Evolutionary conservation across 2,797 vertebrate species (phyloP).

Genomic region (Gymnocypris eckloni): DNA sequence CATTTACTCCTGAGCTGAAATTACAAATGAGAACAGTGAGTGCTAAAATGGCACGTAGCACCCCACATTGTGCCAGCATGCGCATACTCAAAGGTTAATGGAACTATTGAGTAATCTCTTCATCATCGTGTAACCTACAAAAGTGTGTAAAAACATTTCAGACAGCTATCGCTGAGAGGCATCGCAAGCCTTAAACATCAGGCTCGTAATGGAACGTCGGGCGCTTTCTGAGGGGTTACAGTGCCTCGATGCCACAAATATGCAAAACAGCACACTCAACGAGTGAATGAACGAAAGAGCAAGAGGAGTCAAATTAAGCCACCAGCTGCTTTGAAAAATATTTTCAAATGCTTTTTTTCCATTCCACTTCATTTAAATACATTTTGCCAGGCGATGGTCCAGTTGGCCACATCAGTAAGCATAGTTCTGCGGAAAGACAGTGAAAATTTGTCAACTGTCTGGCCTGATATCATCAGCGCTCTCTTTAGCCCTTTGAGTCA

Average conservation of each 20-base stretch:
- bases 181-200: slow-evolving; percentile 55
- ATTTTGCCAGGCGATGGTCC: slow-evolving; percentile 48
- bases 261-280: slow-evolving; percentile 58
- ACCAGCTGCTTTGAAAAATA: slow-evolving; percentile 80
- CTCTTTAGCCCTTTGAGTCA: slow-evolving; percentile 75
- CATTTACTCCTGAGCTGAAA: slow-evolving; percentile 34
- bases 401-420: slow-evolving; percentile 60
- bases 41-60: slow-evolving; percentile 5
- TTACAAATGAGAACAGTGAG: slow-evolving; percentile 32
- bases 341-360: slow-evolving; percentile 58
- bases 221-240: slow-evolving; percentile 53
- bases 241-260: slow-evolving; percentile 58
- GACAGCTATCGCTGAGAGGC: slow-evolving; percentile 62
- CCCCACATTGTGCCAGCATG: background rate
- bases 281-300: slow-evolving; percentile 58
- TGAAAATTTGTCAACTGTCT: slow-evolving; percentile 73
- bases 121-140: slow-evolving; percentile 59
- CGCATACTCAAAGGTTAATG: slow-evolving; percentile 58
- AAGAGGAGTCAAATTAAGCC: slow-evolving; percentile 78
- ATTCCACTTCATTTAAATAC: slow-evolving; percentile 50
- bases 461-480: slow-evolving; percentile 69
- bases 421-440: slow-evolving; percentile 61
- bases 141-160: slow-evolving; percentile 60
- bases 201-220: slow-evolving; percentile 41
- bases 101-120: slow-evolving; percentile 63